Base-by-base conservation (phyloP, 2,797 vertebrate species). In the Lepilemur ruficaudatus region DNA sequence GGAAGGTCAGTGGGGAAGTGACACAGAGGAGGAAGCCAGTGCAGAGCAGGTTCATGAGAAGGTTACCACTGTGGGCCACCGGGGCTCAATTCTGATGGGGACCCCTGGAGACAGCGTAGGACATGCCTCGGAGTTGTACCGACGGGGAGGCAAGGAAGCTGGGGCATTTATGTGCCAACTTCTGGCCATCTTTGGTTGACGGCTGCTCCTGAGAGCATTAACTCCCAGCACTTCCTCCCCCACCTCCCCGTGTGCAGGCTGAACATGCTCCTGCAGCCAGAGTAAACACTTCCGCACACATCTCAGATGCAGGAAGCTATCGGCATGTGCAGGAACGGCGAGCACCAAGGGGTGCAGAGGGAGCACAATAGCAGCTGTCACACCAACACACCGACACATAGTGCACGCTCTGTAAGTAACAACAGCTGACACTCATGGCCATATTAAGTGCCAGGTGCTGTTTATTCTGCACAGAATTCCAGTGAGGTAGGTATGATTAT, bases 401-500 rank as follows among this genome's bases (percentile, higher is more conserved):
- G 35, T 7, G 2, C 30, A 7, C 0, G 17, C 69, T 50, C 65
- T 28, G 2, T 11, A 46, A 15, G 30, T 0, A 80, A 22, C 1
- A 22, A 59, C 28, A 11, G n/a, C 18, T 0, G 12, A 57, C 5
- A 38, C 18, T 35, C 38, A 46, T 1, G 20, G 70, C 15, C n/a
- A 13, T 61, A 8, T 13, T 41, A n/a, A 25, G 5, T 41, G 18
- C 30, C 20, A 14, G 25, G 14, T 46, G 63, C 61, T 28, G 38
- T 83, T 67, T 83, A 76, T 48, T 83, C 78, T 18, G 83, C 38
- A 67, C 57, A 89, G 76, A 89, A 80, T 73, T 65, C 57, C 46
- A 75, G 75, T 25, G 38, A 46, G 25, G 32, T 46, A 18, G 14
- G 25, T 72, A 38, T 7, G 17, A 78, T 52, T 25, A 52, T 52